These are phyloP conservation scores for Hydropotes inermis DNA, from an alignment of 2,113 vertebrate species.

Conservation along the genomic window DNA sequence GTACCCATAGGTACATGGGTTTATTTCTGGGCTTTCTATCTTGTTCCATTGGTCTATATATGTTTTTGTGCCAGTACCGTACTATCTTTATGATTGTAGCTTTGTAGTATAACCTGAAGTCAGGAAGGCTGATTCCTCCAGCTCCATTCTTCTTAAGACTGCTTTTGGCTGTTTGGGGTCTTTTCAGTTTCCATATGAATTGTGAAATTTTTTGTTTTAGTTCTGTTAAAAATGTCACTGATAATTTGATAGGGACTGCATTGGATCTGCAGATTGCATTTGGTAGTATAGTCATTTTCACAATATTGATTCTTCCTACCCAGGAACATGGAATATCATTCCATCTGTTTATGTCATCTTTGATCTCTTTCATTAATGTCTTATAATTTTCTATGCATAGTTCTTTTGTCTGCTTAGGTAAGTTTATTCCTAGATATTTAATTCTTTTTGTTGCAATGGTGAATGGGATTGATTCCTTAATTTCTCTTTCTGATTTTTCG, in stretches of 20 bases:
- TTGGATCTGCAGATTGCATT: not conserved
- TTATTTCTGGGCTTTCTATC: not conserved
- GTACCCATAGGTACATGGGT: not conserved
- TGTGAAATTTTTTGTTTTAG: not conserved
- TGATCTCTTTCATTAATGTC: not conserved
- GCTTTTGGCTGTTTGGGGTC: not conserved
- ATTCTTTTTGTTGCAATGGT: not conserved
- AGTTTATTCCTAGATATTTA: not conserved
- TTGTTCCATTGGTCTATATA: not conserved
- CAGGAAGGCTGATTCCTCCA: not conserved
- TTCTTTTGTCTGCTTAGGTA: not conserved
- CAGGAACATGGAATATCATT: not conserved
- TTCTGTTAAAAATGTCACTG: not conserved
- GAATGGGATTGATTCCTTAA: not conserved
- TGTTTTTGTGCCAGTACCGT: not conserved
- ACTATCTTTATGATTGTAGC: not conserved
- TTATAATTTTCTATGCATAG: not conserved
- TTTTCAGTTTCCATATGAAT: not conserved
- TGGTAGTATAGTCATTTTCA: not conserved
- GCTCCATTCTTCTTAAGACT: not conserved
- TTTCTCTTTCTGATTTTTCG: not conserved
- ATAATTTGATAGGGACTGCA: not conserved
- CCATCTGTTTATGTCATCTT: not conserved
- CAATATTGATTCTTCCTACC: not conserved
- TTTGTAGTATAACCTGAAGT: not conserved